A percentile compares a stretch with the other conserved stretches of the same genome.
phyloP scores from a whole-genome alignment of 2,113 vertebrate species.

The Bungarus multicinctus region DNA sequence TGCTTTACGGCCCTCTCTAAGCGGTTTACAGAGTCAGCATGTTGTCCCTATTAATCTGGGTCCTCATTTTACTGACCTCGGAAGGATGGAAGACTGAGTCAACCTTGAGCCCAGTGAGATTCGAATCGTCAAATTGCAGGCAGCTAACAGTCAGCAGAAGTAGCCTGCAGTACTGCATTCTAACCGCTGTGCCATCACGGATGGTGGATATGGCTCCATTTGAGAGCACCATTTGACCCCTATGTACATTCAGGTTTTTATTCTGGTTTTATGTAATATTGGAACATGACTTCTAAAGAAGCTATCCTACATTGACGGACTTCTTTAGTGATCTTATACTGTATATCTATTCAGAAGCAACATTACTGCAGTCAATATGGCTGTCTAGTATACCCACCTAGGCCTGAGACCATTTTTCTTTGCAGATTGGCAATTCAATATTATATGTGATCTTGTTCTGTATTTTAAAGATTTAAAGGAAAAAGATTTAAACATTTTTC shows the following conservation, averaged over 20 bases:
- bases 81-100: no score
- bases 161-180: no score
- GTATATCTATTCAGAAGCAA: background rate
- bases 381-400: background rate
- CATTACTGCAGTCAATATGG: background rate
- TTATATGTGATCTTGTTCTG: background rate
- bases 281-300: background rate
- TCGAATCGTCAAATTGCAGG: no score
- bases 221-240: background rate
- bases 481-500: background rate
- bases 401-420: background rate
- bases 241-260: background rate
- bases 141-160: no score
- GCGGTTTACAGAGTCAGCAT: no score
- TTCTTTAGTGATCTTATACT: background rate
- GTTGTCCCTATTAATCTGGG: no score
- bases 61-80: no score
- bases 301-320: background rate
- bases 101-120: no score
- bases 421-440: background rate
- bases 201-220: background rate
- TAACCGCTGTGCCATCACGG: no score
- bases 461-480: background rate
- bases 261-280: background rate
- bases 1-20: no score